Base-by-base conservation (phyloP, 2,888 invertebrate genomes). In the Dryobotodes eremita region DNA sequence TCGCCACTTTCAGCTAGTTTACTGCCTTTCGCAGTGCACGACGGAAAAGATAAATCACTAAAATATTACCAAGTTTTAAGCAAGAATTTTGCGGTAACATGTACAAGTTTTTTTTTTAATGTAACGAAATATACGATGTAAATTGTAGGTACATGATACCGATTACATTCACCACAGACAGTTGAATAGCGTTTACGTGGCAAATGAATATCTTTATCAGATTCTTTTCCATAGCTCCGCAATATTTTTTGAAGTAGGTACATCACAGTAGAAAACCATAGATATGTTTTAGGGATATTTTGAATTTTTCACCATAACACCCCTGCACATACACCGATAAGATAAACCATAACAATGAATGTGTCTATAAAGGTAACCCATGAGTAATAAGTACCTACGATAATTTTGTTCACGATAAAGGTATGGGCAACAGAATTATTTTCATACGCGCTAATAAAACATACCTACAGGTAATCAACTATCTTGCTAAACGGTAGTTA, bases 1-100 rank as follows among this genome's bases (percentile, higher is more conserved):
- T 84, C 82, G 86, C 88, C 82, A 82, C 86, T 89, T 87, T 86
- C 78, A 86, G 83, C 84, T 89, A 83, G 78, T 87, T 86, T 80
- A 84, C 78, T 82, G 81, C 80, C 77, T 77, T 88, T 77, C 66
- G 73, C 71, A 62, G 76, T 65, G 75, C 77, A 76, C 79, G 81
- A 77, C 77, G 84, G 79, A 77, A 77, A 80, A 82, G 75, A 79
- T 86, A 83, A 83, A 85, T 86, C 71, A 79, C 85, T 73, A 85
- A 36, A 86, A 85, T 85, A 86, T 80, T 84, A 86, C 86, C 69
- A 82, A 86, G 77, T 86, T 84, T 77, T 57, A 61, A 72, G 55
- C 46, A 42, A 62, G n/a, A 86, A 73, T 86, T 65, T 82, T 70
- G 59, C 55, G 42, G 66, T 73, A 55, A 42, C 53, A 68, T 71